phyloP scores from a whole-genome alignment of 2,113 vertebrate species.

The Gobiocypris rarus region DNA sequence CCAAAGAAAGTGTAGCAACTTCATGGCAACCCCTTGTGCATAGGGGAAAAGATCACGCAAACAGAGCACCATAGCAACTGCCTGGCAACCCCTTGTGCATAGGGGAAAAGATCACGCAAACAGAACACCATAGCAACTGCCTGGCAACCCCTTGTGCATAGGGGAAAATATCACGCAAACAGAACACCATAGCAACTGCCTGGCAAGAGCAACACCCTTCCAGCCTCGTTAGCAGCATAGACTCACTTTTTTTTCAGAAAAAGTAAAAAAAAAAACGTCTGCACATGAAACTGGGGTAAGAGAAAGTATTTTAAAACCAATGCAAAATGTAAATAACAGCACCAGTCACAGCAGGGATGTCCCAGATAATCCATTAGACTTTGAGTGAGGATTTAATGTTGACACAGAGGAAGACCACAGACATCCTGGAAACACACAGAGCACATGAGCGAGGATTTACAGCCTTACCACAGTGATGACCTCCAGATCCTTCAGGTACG shows the following conservation, averaged over 20 bases:
- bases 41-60: too few relatives aligned
- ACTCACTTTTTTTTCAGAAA: neutral
- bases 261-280: neutral
- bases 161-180: neutral
- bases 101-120: too few relatives aligned
- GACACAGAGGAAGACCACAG: neutral
- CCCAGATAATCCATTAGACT: neutral
- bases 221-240: neutral
- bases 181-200: neutral
- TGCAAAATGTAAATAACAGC: neutral
- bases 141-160: neutral
- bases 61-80: too few relatives aligned
- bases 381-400: too few relatives aligned
- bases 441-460: neutral
- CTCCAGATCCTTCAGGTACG: constrained; percentile 95
- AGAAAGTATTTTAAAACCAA: neutral
- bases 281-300: too few relatives aligned
- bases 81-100: too few relatives aligned
- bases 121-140: neutral
- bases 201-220: neutral
- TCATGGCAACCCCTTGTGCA: too few relatives aligned
- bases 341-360: neutral
- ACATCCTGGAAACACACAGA: neutral
- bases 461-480: constrained; percentile 89
- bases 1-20: too few relatives aligned